phyloP scores from a whole-genome alignment of 2,113 vertebrate species.

The Chloropsis hardwickii region DNA sequence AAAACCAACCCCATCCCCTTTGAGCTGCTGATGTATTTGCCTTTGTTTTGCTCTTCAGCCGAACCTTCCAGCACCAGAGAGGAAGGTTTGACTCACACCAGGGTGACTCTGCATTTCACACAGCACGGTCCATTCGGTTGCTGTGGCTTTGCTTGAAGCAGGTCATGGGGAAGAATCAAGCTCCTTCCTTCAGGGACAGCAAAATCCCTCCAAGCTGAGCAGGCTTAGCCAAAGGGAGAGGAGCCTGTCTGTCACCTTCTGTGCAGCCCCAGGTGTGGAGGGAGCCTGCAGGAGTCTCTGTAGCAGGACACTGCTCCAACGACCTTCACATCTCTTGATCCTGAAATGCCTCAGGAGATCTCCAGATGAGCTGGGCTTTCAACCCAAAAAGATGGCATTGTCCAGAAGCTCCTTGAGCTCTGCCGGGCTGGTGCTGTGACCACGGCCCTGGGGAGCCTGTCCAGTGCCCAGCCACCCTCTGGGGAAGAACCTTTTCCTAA shows the following conservation, averaged over 20 bases:
- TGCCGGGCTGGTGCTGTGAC: neutral
- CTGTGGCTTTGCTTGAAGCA: neutral
- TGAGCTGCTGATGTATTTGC: neutral
- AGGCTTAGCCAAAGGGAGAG: neutral
- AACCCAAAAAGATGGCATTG: neutral
- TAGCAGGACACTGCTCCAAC: neutral
- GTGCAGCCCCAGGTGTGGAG: neutral
- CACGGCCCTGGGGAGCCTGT: neutral
- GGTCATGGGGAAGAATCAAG: neutral
- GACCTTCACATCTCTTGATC: neutral
- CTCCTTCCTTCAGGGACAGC: neutral
- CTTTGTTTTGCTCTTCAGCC: neutral
- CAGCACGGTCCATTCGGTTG: neutral
- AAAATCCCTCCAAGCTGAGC: neutral
- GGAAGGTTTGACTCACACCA: neutral
- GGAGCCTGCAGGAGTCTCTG: neutral
- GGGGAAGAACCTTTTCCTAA: accelerated
- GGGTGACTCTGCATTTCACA: neutral
- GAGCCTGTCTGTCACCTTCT: neutral
- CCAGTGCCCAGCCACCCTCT: neutral
- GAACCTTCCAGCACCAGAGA: neutral
- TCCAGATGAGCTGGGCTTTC: neutral
- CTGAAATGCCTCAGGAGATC: neutral
- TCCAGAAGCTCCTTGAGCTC: neutral
- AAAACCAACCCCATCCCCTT: neutral